Percentiles rank a stretch among this genome's conserved stretches.
Conservation (phyloP, 30 jellyfish, hydroid and myxozoan genomes). For the Pelagia noctiluca region DNA sequence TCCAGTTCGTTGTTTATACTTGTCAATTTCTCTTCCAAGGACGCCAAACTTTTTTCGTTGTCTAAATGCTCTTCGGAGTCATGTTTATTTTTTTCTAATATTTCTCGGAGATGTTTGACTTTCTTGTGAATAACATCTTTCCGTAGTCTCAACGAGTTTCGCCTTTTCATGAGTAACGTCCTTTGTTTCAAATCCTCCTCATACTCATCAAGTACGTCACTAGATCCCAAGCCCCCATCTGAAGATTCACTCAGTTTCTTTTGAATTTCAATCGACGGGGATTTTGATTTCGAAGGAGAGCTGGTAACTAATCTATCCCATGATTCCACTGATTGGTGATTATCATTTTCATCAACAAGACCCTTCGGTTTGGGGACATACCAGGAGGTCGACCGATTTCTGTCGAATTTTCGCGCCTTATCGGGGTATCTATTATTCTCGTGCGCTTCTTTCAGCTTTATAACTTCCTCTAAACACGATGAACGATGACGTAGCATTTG, state of each 20-base stretch:
- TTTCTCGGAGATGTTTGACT: constrained; percentile 41
- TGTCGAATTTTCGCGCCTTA: not conserved
- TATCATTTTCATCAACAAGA: constrained; percentile 31
- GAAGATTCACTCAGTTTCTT: not conserved
- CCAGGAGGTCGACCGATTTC: constrained; percentile 30
- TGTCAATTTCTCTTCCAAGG: constrained; percentile 31
- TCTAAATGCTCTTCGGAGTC: constrained; percentile 29
- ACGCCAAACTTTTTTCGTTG: constrained; percentile 24
- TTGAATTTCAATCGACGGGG: not conserved
- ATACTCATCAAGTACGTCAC: not conserved
- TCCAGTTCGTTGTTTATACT: constrained; percentile 37
- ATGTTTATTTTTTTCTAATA: constrained; percentile 6
- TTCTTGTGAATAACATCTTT: constrained; percentile 36
- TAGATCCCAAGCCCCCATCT: not conserved
- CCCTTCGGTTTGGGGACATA: not conserved
- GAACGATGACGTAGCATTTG: constrained; percentile 40
- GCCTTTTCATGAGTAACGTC: constrained; percentile 64
- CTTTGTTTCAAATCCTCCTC: constrained; percentile 45
- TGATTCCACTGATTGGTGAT: constrained; percentile 11
- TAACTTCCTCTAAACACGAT: constrained; percentile 63
- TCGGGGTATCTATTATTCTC: constrained; percentile 55
- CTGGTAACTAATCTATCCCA: constrained; percentile 12
- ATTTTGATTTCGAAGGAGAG: constrained; percentile 24
- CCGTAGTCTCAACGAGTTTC: constrained; percentile 53
- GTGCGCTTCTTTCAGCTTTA: constrained; percentile 64